Base-by-base conservation (phyloP, 2,113 vertebrate genomes). In the Chelonoidis abingdonii region DNA sequence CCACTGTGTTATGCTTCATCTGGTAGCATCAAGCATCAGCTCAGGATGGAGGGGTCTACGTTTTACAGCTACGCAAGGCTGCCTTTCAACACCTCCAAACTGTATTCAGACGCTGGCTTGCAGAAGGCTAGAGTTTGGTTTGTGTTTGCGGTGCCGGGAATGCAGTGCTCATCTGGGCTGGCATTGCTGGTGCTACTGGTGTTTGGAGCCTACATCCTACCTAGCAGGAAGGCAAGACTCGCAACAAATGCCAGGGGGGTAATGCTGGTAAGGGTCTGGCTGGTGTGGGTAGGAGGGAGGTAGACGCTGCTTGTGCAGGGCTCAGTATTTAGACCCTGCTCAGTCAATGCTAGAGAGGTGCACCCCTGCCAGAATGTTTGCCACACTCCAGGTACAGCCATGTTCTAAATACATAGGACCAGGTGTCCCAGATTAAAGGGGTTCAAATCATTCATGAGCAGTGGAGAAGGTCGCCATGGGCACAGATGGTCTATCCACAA, bases 111-210 rank as follows among this genome's bases (percentile, higher is more conserved):
- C 0, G 5, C 54, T 89, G 85, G 8, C 80, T 62, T 19, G 29
- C 7, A 81, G 78, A 59, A 0, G 0, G 2, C 76, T 53, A 82
- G n/a, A 93, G 31, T 83, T 89, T 24, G 62, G 41, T 76, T 81
- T 86, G 90, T 69, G 0, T 44, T 80, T 17, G 53, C n/a, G 80
- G 62, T 31, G 76, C 0, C 2, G 31, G 89, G 80, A 90, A 89
- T 29, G 27, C 29, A 27, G 56, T 41, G 62, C 85, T 82, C 80
- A 35, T 72, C 38, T 83, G 25, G 72, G 3, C 81, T 94, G 93
- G 89, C 91, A 80, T 89, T 89, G 93, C 95, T 85, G 31, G 76
- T 44, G 3, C 0, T 50, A 31, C 93, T 92, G 84, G 80, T 85
- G 80, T 69, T 1, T n/a, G 91, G 2, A 86, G 29, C 3, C 93